A percentile compares a stretch with the other conserved stretches of the same genome.
These are phyloP conservation scores for Ahaetulla prasina DNA, from an alignment of 2,113 vertebrate species.

Conservation along the genomic window DNA sequence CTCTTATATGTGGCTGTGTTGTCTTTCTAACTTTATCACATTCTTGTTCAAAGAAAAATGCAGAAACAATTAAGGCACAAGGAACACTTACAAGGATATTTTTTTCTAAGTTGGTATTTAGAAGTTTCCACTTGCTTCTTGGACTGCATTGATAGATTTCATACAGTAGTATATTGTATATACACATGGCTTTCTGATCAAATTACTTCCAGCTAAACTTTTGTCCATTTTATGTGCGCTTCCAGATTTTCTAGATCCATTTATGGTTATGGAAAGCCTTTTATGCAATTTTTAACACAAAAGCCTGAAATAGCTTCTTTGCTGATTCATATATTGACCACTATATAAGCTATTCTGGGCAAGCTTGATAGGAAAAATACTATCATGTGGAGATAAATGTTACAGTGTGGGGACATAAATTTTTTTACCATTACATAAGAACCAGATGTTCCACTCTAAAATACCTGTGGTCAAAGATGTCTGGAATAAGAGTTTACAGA, in stretches of 20 bases:
- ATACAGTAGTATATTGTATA: background rate
- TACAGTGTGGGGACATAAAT: constrained; percentile 49
- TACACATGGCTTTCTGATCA: background rate
- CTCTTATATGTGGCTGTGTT: background rate
- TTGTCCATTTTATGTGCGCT: background rate
- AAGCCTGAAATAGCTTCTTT: constrained; percentile 52
- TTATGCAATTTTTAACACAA: constrained; percentile 53
- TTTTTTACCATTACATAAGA: constrained; percentile 59
- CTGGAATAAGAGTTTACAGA: background rate
- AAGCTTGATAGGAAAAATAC: constrained; percentile 53
- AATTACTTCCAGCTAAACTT: background rate
- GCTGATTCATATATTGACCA: constrained; percentile 58
- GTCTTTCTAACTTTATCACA: background rate
- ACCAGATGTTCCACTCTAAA: constrained; percentile 69
- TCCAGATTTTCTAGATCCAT: constrained; percentile 18
- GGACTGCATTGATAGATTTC: background rate
- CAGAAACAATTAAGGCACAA: constrained; percentile 5
- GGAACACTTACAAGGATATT: background rate
- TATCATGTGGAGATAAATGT: constrained; percentile 53
- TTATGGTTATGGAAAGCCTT: constrained; percentile 49
- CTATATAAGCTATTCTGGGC: constrained; percentile 54
- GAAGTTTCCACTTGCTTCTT: background rate
- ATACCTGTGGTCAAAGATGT: constrained; percentile 51
- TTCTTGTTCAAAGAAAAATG: background rate
- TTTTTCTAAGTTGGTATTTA: background rate